Evolutionary conservation across 2,113 vertebrate genomes (phyloP), one percentile per base, ranked within the genome.

Genomic region (Atherinomorus stipes): DNA sequence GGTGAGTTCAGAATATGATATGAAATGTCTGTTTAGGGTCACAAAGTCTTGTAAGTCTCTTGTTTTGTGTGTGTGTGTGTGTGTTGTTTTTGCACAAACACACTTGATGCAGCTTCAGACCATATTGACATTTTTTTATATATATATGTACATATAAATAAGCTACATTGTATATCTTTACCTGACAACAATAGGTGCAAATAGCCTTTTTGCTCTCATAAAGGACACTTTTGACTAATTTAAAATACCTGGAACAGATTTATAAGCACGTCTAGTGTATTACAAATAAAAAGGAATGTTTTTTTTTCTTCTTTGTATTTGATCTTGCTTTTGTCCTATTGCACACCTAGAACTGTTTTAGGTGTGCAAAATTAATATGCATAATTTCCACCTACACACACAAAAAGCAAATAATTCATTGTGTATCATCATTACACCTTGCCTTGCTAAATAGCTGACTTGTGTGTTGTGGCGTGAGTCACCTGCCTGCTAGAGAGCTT

Each of bases 391-490:
- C 49, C 54, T 45, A 15, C 28, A 72, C 7, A 44, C 2, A 45
- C 40, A 53, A 74, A 71, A 73, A n/a, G 54, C 31, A 56, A 44
- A 64, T 61, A 26, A 51, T 60, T 74, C 7, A 64, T 21, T 69
- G 19, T 68, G 34, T 76, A 58, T 87, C 77, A 82, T 85, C 74
- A 77, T 40, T 71, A 25, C 13, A 21, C 25, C 40, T 56, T 57
- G 31, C 66, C 65, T 62, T 52, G 78, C 57, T 75, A 85, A 65
- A 86, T 68, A 78, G 61, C 85, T 80, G 76, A 63, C 68, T 67
- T 75, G 42, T 83, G 66, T 82, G 71, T 77, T 75, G 81, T 88
- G 87, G 71, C 61, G 84, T 93, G 90, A 92, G 80, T 92, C 89
- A 93, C 89, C 79, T 76, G 72, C 78, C 64, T 85, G 84, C 90